Evolutionary conservation across 1,140 invertebrate genomes (phyloP).

Genomic region (Mesaphorura yosii): DNA sequence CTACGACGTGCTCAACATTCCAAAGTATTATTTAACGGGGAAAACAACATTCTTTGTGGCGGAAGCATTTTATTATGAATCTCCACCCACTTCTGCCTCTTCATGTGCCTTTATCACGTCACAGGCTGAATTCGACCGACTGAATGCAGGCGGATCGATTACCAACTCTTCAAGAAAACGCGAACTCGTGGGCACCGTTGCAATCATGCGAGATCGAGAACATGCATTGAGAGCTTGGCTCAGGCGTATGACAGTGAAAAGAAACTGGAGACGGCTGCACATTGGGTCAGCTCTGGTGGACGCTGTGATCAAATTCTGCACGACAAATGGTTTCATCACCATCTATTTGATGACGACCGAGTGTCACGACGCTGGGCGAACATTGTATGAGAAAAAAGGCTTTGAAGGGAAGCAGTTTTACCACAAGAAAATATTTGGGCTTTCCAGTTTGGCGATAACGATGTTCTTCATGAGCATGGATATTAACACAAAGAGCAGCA

Average conservation of each 20-base stretch:
- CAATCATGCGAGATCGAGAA: constrained; percentile 37
- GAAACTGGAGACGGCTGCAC: constrained; percentile 39
- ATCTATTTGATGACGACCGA: constrained; percentile 43
- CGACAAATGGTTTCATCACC: constrained; percentile 39
- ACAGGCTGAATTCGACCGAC: constrained; percentile 23
- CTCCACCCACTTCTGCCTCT: constrained; percentile 34
- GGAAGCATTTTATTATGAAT: constrained; percentile 38
- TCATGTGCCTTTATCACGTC: constrained; percentile 30
- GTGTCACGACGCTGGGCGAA: constrained; percentile 40
- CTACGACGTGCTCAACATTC: constrained; percentile 39
- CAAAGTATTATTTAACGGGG: constrained; percentile 38
- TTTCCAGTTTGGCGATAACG: constrained; percentile 36
- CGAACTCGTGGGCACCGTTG: constrained; percentile 40
- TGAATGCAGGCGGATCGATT: constrained; percentile 6
- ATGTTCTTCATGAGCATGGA: constrained; percentile 36
- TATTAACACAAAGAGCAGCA: constrained; percentile 2
- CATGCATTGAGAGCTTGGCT: constrained; percentile 43
- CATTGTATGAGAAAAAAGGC: constrained; percentile 42
- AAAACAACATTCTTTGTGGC: constrained; percentile 44
- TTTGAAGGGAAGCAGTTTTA: constrained; percentile 46
- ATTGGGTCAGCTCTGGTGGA: constrained; percentile 40
- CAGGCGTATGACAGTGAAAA: constrained; percentile 40
- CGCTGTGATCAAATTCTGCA: constrained; percentile 37
- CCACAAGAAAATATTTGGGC: constrained; percentile 39
- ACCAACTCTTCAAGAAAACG: not conserved